Conservation (phyloP, 2,113 vertebrate genomes). For the Illadopsis cleaveri region DNA sequence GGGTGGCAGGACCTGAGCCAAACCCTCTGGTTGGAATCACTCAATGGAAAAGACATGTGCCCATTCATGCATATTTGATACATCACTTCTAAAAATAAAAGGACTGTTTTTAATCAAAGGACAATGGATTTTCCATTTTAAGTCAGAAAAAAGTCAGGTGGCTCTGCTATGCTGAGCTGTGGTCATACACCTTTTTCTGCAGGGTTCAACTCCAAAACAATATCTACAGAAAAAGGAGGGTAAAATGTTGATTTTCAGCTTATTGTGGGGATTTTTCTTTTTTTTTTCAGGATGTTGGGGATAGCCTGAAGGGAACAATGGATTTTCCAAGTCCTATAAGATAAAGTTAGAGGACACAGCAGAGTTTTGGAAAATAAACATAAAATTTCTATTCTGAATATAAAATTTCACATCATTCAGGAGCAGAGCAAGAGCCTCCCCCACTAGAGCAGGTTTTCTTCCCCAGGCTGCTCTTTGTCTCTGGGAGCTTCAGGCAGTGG, state of each 20-base stretch:
- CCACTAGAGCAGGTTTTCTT: not conserved
- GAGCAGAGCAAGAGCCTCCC: not conserved
- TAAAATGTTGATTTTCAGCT: not conserved
- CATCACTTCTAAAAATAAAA: conserved; percentile 42
- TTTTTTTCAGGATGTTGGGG: not conserved
- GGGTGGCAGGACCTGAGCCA: not conserved
- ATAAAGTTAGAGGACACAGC: not conserved
- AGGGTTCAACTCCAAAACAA: not conserved
- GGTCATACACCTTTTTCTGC: not conserved
- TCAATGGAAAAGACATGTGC: conserved; percentile 8
- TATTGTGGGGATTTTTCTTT: not conserved
- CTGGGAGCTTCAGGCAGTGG: not conserved
- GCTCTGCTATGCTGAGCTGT: not conserved
- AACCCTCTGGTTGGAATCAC: not conserved
- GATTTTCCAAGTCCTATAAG: not conserved
- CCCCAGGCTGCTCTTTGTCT: not conserved
- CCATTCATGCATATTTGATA: conserved; percentile 39
- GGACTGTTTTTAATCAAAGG: not conserved
- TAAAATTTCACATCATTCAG: not conserved
- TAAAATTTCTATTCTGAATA: not conserved
- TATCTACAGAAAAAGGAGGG: not conserved
- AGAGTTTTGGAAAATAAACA: not conserved
- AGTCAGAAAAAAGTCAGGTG: not conserved
- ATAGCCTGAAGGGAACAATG: not conserved
- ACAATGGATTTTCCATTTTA: not conserved